Percentiles rank a stretch among this genome's conserved stretches.
phyloP scores from a whole-genome alignment of 1,140 invertebrate species.

The Aphelinus certus region DNA sequence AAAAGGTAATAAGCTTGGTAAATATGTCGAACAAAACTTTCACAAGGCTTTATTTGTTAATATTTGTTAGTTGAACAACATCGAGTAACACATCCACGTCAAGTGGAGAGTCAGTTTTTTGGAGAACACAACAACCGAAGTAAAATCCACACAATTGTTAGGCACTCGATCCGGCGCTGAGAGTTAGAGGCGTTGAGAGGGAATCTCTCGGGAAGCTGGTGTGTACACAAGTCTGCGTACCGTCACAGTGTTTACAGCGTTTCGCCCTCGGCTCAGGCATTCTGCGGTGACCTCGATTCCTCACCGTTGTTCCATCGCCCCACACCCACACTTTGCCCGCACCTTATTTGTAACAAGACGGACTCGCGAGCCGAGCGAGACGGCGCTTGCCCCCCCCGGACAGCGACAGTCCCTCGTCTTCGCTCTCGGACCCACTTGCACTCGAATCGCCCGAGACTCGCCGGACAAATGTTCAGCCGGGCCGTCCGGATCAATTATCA shows the following conservation, averaged over 20 bases:
- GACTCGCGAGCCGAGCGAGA: slow-evolving; percentile 22
- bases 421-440: no score
- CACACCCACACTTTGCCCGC: slow-evolving; percentile 31
- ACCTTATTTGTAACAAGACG: background rate
- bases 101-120: background rate
- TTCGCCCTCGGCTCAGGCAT: slow-evolving; percentile 67
- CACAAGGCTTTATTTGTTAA: slow-evolving; percentile 37
- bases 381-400: slow-evolving; percentile 18
- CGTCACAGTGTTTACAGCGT: slow-evolving; percentile 68
- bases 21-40: no score
- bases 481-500: no score
- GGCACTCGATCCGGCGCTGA: slow-evolving; percentile 1
- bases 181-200: background rate
- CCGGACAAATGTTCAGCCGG: no score
- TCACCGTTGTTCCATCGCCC: slow-evolving; percentile 65
- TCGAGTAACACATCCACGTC: slow-evolving; percentile 9
- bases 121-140: background rate
- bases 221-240: slow-evolving; percentile 50
- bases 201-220: slow-evolving; percentile 1
- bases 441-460: no score
- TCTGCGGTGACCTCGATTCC: slow-evolving; percentile 64
- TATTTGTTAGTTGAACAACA: slow-evolving; percentile 38
- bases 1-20: no score
- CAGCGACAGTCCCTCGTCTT: background rate
- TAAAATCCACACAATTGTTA: slow-evolving; percentile 4